Conservation (phyloP, 2,888 invertebrate species). For the Pterostichus niger region DNA sequence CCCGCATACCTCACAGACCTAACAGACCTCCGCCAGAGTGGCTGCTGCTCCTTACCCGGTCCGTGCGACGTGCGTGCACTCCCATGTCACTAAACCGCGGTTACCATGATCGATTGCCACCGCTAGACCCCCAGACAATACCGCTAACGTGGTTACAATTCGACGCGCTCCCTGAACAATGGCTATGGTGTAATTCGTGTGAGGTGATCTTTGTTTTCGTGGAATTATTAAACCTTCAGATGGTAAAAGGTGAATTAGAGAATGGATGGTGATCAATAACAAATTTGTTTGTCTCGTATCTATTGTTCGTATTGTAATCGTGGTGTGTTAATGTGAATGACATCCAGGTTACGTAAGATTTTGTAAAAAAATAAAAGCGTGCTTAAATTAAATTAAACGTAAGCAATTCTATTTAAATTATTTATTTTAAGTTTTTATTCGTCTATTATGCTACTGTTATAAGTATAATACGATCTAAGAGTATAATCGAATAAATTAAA, state of each 20-base stretch:
- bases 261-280: not conserved
- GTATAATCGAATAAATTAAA: too few species aligned
- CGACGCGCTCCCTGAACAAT: slow-evolving; percentile 26
- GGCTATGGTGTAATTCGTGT: not conserved
- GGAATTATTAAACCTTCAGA: not conserved
- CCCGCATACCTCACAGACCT: not conserved
- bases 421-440: too few species aligned
- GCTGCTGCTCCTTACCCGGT: not conserved
- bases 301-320: slow-evolving; percentile 1
- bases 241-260: not conserved
- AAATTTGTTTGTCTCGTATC: not conserved
- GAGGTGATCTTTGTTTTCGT: slow-evolving; percentile 14
- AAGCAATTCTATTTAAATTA: too few species aligned
- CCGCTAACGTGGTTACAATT: slow-evolving; percentile 17
- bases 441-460: too few species aligned
- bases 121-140: slow-evolving; percentile 1
- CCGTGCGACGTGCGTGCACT: not conserved
- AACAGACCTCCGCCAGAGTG: not conserved
- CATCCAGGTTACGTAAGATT: not conserved
- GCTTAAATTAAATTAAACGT: too few species aligned
- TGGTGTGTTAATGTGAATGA: slow-evolving; percentile 6
- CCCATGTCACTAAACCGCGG: not conserved
- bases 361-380: not conserved
- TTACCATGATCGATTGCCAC: slow-evolving; percentile 10
- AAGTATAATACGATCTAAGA: too few species aligned